Percentiles rank a stretch among this genome's conserved stretches.
Conservation (phyloP, 2,113 vertebrate genomes). For the Raja brachyura region DNA sequence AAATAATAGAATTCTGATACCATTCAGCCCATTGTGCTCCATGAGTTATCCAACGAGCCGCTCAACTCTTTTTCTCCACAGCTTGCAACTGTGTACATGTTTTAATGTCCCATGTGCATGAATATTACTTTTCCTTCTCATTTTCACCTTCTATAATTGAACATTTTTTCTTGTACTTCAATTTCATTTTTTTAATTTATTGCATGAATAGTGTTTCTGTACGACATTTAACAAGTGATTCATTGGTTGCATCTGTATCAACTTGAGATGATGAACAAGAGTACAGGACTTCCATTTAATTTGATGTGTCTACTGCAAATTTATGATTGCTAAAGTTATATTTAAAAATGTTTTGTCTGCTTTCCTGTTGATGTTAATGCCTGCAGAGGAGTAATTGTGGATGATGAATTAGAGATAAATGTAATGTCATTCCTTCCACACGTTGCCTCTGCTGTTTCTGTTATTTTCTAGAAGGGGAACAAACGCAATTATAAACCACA, state of each 20-base stretch:
- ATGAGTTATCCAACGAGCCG: too few relatives aligned
- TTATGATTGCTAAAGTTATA: not conserved
- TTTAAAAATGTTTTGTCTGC: not conserved
- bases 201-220: too few relatives aligned
- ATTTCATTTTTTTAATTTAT: too few relatives aligned
- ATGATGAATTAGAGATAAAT: not conserved
- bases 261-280: too few relatives aligned
- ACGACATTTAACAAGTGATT: too few relatives aligned
- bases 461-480: not conserved
- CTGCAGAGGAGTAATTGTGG: not conserved
- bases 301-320: not conserved
- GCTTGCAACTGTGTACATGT: too few relatives aligned
- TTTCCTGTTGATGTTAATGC: not conserved
- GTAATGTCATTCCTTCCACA: not conserved
- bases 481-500: not conserved
- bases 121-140: not conserved
- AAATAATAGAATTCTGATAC: too few relatives aligned
- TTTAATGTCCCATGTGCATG: not conserved
- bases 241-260: not conserved
- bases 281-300: not conserved
- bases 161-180: too few relatives aligned
- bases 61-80: not conserved
- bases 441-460: not conserved
- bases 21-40: too few relatives aligned
- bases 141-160: not conserved